Base-by-base conservation (phyloP, 2,888 invertebrate genomes). In the Lithosia quadra region DNA sequence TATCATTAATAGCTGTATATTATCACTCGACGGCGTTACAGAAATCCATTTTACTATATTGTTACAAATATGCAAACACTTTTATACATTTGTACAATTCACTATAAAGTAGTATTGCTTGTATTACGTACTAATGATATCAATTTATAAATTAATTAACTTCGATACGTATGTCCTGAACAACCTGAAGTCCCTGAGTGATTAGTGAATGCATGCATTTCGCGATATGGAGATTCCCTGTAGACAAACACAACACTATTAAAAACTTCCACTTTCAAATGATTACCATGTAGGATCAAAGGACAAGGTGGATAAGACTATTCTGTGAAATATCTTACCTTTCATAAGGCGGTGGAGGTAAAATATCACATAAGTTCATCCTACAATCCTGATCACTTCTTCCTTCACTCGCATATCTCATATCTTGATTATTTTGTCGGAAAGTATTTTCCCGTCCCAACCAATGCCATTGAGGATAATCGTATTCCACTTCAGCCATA, bases 381-480 rank as follows among this genome's bases (percentile, higher is more conserved):
- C 94, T 91, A 80, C 91, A 93, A 70, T 92, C 93, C 71, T 92
- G 90, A 63, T 94, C 94, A 71, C 88, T 91, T 63, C 92, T 88
- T 3, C 86, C 90, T 71, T 88, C 91, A 63, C 84, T 92, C 67
- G 90, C 88, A 74, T 90, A 92, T 79, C 90, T 89, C 36, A 86
- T 82, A 70, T 91, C 91, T 79, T 88, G 90, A 64, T 84, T 87
- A 67, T 87, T 88, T 63, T 92, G 91, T 76, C 94, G 90, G 84
- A 95, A 95, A 81, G 90, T 94, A 77, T 93, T 94, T 70, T 94
- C 93, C 79, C 92, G 90, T 21, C 91, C 92, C 69, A 95, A 78
- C 95, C 94, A 95, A 82, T 95, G 93, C 95, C 95, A 95, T 73
- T 94, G 95, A 15, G 95, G 94, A 76, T 95, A 95, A 81, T 95